Conservation (phyloP, 2,113 vertebrate genomes). For the Dascyllus trimaculatus region DNA sequence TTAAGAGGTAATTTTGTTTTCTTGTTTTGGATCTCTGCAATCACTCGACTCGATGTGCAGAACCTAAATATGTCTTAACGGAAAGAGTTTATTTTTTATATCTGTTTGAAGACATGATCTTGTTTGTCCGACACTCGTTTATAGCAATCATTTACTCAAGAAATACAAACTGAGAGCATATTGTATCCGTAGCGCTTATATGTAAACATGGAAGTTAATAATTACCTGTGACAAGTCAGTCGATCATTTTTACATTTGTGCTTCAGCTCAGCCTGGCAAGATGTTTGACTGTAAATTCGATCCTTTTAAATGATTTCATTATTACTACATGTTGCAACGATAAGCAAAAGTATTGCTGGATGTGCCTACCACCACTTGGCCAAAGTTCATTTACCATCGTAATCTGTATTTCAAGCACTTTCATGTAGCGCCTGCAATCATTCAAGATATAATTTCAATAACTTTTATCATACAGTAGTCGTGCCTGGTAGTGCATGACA, state of each 20-base stretch:
- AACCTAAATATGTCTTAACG: not conserved
- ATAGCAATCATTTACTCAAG: not conserved
- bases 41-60: not conserved
- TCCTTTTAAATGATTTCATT: constrained; percentile 2
- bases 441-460: not conserved
- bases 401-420: not conserved
- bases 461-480: not conserved
- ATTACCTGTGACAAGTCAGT: not conserved
- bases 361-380: not conserved
- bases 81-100: too few relatives aligned
- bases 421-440: not conserved
- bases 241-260: not conserved
- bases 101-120: not conserved
- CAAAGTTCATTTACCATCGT: constrained; percentile 12
- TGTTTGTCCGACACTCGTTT: not conserved
- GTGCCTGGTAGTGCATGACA: not conserved
- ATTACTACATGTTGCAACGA: not conserved
- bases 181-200: not conserved
- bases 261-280: not conserved
- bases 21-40: not conserved
- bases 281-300: not conserved
- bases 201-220: not conserved
- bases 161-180: not conserved
- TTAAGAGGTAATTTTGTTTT: not conserved
- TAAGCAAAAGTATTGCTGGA: not conserved